Evolutionary conservation across 2,113 vertebrate genomes (phyloP).

Genomic region (Hassar affinis): DNA sequence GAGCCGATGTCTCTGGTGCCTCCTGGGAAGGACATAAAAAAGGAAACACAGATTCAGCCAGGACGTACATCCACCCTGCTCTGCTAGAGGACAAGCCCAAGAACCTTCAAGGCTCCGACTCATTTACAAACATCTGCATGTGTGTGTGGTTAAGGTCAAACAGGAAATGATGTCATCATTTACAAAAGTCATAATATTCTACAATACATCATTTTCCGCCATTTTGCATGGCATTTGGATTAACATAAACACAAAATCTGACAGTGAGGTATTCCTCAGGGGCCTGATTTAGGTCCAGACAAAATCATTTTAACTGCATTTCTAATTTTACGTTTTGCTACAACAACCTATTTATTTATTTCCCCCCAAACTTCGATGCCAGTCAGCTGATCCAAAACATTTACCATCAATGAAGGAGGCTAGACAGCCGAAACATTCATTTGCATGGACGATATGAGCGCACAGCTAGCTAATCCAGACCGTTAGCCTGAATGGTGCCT

Average conservation of each 20-base stretch:
- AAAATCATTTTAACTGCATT: not conserved
- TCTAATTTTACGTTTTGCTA: not conserved
- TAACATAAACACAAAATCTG: not conserved
- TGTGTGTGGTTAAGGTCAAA: too few relatives aligned
- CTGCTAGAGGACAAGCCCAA: not conserved
- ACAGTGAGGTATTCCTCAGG: conserved; percentile 1
- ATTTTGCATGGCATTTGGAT: too few relatives aligned
- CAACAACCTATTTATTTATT: not conserved
- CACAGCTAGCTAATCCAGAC: too few relatives aligned
- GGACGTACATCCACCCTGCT: not conserved
- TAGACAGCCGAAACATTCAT: too few relatives aligned
- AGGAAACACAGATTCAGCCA: conserved; percentile 18
- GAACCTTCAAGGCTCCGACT: not conserved
- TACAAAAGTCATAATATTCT: not conserved
- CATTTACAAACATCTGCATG: not conserved
- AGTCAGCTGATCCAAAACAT: not conserved
- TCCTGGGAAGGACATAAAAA: conserved; percentile 71
- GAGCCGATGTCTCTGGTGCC: conserved; percentile 94
- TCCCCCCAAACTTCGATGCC: not conserved
- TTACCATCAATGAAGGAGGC: too few relatives aligned
- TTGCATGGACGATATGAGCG: not conserved
- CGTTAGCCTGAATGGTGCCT: not conserved
- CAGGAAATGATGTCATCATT: not conserved
- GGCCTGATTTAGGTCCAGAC: not conserved
- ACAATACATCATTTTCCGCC: too few relatives aligned